Evolutionary conservation across 1,140 invertebrate genomes (phyloP).

Genomic region (Plodia interpunctella): DNA sequence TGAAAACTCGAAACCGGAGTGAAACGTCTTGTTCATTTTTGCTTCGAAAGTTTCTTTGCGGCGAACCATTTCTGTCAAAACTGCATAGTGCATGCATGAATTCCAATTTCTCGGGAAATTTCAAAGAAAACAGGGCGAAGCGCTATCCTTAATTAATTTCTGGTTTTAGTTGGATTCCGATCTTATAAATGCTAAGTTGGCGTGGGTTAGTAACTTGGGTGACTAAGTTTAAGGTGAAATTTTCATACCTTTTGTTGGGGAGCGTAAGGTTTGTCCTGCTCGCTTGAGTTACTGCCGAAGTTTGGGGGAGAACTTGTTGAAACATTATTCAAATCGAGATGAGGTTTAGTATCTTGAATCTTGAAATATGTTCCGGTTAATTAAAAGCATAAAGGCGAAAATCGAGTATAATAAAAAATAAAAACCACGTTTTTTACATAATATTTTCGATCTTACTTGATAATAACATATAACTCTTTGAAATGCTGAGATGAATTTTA

Average conservation of each 20-base stretch:
- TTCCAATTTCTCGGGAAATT: conserved; percentile 8
- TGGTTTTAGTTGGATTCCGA: conserved; percentile 6
- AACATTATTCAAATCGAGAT: conserved; percentile 5
- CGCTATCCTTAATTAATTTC: neutral
- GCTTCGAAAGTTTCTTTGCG: neutral
- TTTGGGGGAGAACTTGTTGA: conserved; percentile 8
- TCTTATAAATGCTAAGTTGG: conserved; percentile 10
- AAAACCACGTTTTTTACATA: too few species aligned
- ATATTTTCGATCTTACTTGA: too few species aligned
- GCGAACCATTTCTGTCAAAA: conserved; percentile 8
- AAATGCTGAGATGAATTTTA: too few species aligned
- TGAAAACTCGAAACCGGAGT: conserved; percentile 3
- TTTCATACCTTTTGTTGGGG: conserved; percentile 7
- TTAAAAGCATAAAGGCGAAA: too few species aligned
- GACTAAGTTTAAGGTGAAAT: conserved; percentile 10
- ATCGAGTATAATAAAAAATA: too few species aligned
- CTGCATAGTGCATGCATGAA: conserved; percentile 12
- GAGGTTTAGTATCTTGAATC: neutral
- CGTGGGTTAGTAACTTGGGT: neutral
- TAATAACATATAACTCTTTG: too few species aligned
- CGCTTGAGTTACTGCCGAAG: neutral
- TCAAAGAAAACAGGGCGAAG: neutral
- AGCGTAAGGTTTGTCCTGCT: neutral
- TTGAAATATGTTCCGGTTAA: neutral
- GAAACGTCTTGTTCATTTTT: conserved; percentile 10